Percentiles rank a stretch among this genome's conserved stretches.
Conservation (phyloP, 2,888 invertebrate species). For the Agrochola litura region DNA sequence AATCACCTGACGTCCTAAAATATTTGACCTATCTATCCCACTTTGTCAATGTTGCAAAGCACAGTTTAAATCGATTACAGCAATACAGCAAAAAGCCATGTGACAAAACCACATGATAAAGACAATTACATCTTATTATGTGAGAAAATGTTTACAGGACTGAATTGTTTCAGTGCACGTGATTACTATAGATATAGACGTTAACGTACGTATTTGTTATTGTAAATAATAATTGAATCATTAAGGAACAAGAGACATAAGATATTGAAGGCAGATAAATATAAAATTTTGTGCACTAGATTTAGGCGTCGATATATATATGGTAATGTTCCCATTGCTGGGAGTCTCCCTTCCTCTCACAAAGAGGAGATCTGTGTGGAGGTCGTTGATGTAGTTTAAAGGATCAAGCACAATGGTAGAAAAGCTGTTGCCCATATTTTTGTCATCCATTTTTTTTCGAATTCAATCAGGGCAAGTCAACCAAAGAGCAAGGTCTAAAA, state of each 20-base stretch:
- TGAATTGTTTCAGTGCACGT: constrained; percentile 50
- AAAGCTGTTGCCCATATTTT: neutral
- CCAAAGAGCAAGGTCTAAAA: constrained; percentile 34
- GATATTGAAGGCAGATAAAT: neutral
- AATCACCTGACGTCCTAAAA: neutral
- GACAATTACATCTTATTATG: constrained; percentile 42
- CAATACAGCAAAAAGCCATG: constrained; percentile 8
- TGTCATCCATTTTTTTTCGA: neutral
- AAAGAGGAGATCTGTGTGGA: neutral
- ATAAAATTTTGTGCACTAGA: neutral
- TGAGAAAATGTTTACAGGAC: constrained; percentile 45
- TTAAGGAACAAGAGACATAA: constrained; percentile 5
- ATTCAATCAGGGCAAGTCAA: neutral
- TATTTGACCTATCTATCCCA: neutral
- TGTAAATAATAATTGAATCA: constrained; percentile 28
- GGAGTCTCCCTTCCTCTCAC: neutral
- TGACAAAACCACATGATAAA: constrained; percentile 44
- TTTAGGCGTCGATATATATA: neutral
- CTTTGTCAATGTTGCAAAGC: neutral
- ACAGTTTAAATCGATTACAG: constrained; percentile 25
- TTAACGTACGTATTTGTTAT: constrained; percentile 30
- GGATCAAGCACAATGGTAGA: too few relatives aligned
- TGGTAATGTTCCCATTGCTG: neutral
- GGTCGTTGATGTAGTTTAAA: neutral
- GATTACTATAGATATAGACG: constrained; percentile 16